Conservation (phyloP, 2,888 invertebrate species). For the Sabatieria punctata region DNA sequence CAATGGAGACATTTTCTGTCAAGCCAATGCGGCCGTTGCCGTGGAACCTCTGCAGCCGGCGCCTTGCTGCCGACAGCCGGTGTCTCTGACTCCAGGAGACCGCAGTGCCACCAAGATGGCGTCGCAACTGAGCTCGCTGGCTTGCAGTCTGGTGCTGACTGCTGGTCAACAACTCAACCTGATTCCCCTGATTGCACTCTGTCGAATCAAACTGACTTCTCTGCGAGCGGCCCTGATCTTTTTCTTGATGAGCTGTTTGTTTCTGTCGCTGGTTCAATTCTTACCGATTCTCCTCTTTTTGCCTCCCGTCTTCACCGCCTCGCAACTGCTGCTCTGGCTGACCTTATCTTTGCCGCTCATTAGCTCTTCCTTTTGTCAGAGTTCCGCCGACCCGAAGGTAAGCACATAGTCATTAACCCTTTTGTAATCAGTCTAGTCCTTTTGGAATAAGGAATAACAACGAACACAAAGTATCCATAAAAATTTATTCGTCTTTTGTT, state of each 20-base stretch:
- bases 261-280: neutral
- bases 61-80: slow-evolving; percentile 9
- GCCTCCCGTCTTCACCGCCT: neutral
- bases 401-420: too few relatives aligned
- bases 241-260: slow-evolving; percentile 7
- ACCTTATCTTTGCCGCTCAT: slow-evolving; percentile 10
- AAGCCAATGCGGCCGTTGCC: slow-evolving; percentile 56
- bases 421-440: too few relatives aligned
- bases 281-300: neutral
- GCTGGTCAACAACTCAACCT: slow-evolving; percentile 9
- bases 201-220: slow-evolving; percentile 13
- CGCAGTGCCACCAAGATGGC: slow-evolving; percentile 9
- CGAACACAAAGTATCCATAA: too few relatives aligned
- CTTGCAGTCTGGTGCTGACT: slow-evolving; percentile 9
- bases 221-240: slow-evolving; percentile 10
- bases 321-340: neutral
- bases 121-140: slow-evolving; percentile 11
- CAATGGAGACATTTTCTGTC: slow-evolving; percentile 78
- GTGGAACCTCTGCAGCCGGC: slow-evolving; percentile 13
- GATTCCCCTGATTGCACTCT: slow-evolving; percentile 11
- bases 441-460: too few relatives aligned
- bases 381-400: neutral
- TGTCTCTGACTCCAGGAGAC: neutral
- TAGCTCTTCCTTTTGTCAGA: slow-evolving; percentile 9
- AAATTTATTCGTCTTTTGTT: too few relatives aligned